phyloP scores from a whole-genome alignment of 2,113 vertebrate genomes.

The Manacus vitellinus region DNA sequence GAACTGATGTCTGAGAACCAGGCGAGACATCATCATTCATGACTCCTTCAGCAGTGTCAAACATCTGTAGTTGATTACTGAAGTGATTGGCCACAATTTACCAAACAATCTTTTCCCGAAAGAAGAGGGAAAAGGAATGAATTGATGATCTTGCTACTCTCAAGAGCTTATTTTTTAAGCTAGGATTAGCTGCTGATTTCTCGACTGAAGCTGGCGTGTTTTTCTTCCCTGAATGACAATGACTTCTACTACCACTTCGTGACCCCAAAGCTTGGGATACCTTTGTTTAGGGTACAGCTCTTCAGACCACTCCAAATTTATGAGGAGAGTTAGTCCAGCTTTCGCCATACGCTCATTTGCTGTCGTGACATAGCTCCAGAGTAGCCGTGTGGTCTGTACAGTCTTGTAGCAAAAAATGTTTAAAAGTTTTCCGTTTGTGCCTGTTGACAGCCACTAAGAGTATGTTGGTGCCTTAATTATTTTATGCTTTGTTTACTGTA shows the following conservation, averaged over 20 bases:
- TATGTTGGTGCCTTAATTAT: not conserved
- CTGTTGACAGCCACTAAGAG: not conserved
- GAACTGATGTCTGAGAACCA: not conserved
- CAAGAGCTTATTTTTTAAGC: not conserved
- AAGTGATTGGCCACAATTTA: not conserved
- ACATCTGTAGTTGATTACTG: not conserved
- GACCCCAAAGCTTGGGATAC: not conserved
- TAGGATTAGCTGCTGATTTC: not conserved
- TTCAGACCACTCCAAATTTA: not conserved
- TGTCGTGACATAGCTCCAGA: not conserved
- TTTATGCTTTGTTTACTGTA: not conserved
- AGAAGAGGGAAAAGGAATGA: not conserved
- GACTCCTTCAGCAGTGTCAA: not conserved
- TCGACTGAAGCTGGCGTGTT: not conserved
- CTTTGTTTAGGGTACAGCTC: not conserved
- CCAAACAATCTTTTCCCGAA: not conserved
- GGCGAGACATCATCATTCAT: not conserved
- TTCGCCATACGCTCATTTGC: not conserved
- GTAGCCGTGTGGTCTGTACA: not conserved
- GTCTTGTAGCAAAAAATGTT: not conserved
- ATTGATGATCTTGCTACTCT: not conserved
- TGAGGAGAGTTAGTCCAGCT: not conserved
- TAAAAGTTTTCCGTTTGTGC: not conserved
- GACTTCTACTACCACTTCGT: not conserved
- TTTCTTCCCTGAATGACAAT: not conserved